These are phyloP conservation scores for Moxostoma hubbsi DNA, from an alignment of 2,797 vertebrate species.

Conservation along the genomic window DNA sequence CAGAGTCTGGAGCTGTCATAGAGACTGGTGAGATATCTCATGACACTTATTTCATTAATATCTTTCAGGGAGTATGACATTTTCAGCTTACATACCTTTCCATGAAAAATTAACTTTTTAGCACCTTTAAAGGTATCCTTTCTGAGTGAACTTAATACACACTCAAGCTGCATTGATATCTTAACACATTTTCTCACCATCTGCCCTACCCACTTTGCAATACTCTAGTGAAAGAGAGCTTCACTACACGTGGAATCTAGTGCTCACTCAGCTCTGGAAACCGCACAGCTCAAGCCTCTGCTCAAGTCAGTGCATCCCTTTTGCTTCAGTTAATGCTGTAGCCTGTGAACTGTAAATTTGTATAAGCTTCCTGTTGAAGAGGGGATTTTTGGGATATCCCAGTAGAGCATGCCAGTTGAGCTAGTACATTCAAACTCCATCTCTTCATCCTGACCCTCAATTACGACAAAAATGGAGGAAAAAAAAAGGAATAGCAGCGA, in stretches of 20 bases:
- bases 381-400: conserved; percentile 13
- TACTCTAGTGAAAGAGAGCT: not conserved
- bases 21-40: too few relatives aligned
- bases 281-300: not conserved
- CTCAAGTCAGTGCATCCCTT: not conserved
- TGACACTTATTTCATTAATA: too few relatives aligned
- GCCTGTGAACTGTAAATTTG: conserved; percentile 17
- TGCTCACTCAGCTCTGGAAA: conserved; percentile 2
- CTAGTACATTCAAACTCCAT: conserved; percentile 12
- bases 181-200: not conserved
- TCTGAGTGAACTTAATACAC: not conserved
- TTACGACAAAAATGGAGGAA: not conserved
- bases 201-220: not conserved
- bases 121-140: not conserved
- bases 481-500: not conserved
- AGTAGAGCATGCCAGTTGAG: conserved; percentile 3
- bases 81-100: too few relatives aligned
- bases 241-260: not conserved
- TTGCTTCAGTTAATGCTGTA: not conserved
- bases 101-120: too few relatives aligned
- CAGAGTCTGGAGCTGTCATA: too few relatives aligned
- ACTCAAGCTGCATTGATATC: not conserved
- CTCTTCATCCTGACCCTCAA: conserved; percentile 11
- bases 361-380: not conserved
- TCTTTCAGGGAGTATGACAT: too few relatives aligned